Conservation (phyloP, 2,888 invertebrate species). For the Pomacea canaliculata region DNA sequence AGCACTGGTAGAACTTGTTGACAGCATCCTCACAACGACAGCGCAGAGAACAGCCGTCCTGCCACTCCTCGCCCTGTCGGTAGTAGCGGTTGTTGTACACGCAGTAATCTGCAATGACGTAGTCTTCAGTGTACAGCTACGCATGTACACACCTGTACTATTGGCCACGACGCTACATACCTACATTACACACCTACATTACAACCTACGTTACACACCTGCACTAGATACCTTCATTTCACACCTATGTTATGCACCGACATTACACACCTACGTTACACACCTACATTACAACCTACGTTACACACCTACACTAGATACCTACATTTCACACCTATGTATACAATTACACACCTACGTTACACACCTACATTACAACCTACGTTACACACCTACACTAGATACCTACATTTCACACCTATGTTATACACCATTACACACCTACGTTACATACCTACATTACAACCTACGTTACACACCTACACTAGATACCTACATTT, state of each 20-base stretch:
- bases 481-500: no score
- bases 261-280: no score
- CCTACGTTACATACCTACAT: constrained; percentile 25
- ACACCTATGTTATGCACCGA: no score
- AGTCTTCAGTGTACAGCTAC: not conserved
- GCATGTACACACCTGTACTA: not conserved
- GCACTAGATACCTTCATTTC: no score
- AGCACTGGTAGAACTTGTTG: constrained; percentile 52
- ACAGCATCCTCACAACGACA: constrained; percentile 35
- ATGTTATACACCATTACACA: no score
- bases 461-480: constrained; percentile 14
- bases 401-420: no score
- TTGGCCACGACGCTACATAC: no score
- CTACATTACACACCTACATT: constrained; percentile 29
- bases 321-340: no score
- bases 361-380: no score
- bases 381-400: constrained; percentile 17
- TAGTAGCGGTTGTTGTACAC: constrained; percentile 35
- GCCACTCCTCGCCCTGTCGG: constrained; percentile 37
- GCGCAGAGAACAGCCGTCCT: constrained; percentile 31
- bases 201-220: constrained; percentile 3
- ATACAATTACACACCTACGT: no score
- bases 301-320: no score
- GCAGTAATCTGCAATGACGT: constrained; percentile 31
- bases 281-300: no score